Percentiles rank a stretch among this genome's conserved stretches.
Evolutionary conservation across 2,113 vertebrate genomes (phyloP).

Genomic region (Boulengerochromis microlepis): DNA sequence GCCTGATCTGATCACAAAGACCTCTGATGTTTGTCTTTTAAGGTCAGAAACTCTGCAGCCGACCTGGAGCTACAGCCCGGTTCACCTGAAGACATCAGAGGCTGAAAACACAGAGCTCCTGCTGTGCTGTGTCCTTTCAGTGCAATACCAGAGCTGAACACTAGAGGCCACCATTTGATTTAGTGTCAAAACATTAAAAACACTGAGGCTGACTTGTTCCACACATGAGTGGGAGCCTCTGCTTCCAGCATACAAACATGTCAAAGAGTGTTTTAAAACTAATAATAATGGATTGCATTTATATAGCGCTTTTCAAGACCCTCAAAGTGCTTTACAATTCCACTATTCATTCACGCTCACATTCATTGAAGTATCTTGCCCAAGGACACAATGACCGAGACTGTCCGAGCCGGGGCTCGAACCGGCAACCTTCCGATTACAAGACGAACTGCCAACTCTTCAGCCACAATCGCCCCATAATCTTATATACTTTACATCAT

Average conservation of each 20-base stretch:
- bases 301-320: too few relatives aligned
- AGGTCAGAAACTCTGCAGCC: rapidly evolving
- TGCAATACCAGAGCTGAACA: rapidly evolving
- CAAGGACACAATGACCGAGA: too few relatives aligned
- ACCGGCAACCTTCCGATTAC: too few relatives aligned
- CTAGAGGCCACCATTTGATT: rapidly evolving
- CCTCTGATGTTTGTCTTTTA: rapidly evolving
- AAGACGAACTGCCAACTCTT: too few relatives aligned
- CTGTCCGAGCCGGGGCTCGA: too few relatives aligned
- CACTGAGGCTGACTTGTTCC: rapidly evolving
- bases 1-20: rapidly evolving
- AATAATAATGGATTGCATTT: too few relatives aligned
- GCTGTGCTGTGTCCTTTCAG: rapidly evolving
- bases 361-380: too few relatives aligned
- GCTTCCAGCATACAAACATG: rapidly evolving
- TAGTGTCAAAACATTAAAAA: rapidly evolving
- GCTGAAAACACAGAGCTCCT: background rate
- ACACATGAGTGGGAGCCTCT: rapidly evolving
- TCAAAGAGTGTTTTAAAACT: background rate
- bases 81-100: background rate
- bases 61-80: rapidly evolving
- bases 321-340: too few relatives aligned
- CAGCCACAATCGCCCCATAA: too few relatives aligned
- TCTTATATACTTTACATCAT: background rate
- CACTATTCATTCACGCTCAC: too few relatives aligned